Percentiles rank a stretch among this genome's conserved stretches.
These are phyloP conservation scores for Aradus depressus DNA, from an alignment of 2,888 invertebrate species.

Conservation along the genomic window DNA sequence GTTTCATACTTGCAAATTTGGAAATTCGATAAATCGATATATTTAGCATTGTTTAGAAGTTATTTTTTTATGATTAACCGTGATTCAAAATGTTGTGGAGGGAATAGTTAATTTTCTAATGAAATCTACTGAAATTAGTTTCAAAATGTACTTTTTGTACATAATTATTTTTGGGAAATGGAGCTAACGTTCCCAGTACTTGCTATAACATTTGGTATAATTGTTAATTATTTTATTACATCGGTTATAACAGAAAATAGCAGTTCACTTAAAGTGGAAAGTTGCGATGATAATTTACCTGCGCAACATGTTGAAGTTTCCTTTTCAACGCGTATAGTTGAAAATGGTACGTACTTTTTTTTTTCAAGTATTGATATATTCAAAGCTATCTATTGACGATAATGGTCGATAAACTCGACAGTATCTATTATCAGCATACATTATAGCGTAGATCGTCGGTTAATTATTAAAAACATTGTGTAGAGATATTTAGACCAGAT, in stretches of 20 bases:
- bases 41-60: too few relatives aligned
- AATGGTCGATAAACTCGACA: background rate
- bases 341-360: slow-evolving; percentile 33
- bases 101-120: too few relatives aligned
- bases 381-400: background rate
- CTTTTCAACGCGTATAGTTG: slow-evolving; percentile 34
- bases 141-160: too few relatives aligned
- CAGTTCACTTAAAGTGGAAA: background rate
- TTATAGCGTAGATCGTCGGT: background rate
- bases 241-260: slow-evolving; percentile 7
- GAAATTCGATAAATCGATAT: too few relatives aligned
- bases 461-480: background rate
- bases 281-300: slow-evolving; percentile 14
- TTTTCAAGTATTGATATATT: background rate
- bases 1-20: too few relatives aligned
- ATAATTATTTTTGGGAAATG: slow-evolving; percentile 21
- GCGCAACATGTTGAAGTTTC: slow-evolving; percentile 28
- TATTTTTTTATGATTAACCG: too few relatives aligned
- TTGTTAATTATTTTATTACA: slow-evolving; percentile 10
- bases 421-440: background rate
- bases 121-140: too few relatives aligned
- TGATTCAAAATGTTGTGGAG: too few relatives aligned
- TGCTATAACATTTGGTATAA: slow-evolving; percentile 9
- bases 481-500: too few relatives aligned
- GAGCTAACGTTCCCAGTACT: slow-evolving; percentile 22